These are phyloP conservation scores for Drosophila nikananu DNA, from an alignment of 1,140 invertebrate species.

Conservation along the genomic window DNA sequence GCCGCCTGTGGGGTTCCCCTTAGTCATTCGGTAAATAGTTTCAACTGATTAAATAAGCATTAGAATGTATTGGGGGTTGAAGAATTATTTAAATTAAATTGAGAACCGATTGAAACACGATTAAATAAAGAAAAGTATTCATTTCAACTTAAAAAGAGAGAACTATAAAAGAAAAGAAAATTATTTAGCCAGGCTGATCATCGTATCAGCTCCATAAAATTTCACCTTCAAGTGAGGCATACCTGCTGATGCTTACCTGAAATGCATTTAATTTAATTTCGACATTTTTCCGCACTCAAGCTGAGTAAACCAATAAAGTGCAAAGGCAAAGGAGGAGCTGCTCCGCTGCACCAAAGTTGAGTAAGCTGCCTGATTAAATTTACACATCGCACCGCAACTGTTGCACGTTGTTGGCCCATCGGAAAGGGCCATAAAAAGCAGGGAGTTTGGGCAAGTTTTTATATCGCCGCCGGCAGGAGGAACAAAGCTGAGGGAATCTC, in stretches of 20 bases:
- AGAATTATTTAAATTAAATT: background rate
- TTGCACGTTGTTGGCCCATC: slow-evolving; percentile 61
- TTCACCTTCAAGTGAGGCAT: slow-evolving; percentile 10
- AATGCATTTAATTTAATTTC: slow-evolving; percentile 72
- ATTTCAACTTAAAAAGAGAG: background rate
- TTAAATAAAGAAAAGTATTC: background rate
- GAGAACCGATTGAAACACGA: background rate
- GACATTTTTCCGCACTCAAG: slow-evolving; percentile 35
- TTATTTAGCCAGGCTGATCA: background rate
- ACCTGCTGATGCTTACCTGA: slow-evolving; percentile 27
- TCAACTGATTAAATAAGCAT: background rate
- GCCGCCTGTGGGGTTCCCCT: background rate
- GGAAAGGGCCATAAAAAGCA: slow-evolving; percentile 25
- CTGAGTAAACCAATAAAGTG: slow-evolving; percentile 41
- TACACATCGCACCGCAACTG: slow-evolving; percentile 75
- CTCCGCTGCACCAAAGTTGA: slow-evolving; percentile 54
- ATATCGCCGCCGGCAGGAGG: slow-evolving; percentile 45
- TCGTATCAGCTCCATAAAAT: slow-evolving; percentile 5
- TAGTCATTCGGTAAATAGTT: background rate
- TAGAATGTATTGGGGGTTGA: background rate
- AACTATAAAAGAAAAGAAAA: background rate
- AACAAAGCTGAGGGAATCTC: slow-evolving; percentile 49
- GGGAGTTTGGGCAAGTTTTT: slow-evolving; percentile 48
- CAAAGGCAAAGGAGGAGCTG: slow-evolving; percentile 7
- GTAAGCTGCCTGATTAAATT: slow-evolving; percentile 75